Base-by-base conservation (phyloP, 1,140 invertebrate genomes). In the Triops longicaudatus region DNA sequence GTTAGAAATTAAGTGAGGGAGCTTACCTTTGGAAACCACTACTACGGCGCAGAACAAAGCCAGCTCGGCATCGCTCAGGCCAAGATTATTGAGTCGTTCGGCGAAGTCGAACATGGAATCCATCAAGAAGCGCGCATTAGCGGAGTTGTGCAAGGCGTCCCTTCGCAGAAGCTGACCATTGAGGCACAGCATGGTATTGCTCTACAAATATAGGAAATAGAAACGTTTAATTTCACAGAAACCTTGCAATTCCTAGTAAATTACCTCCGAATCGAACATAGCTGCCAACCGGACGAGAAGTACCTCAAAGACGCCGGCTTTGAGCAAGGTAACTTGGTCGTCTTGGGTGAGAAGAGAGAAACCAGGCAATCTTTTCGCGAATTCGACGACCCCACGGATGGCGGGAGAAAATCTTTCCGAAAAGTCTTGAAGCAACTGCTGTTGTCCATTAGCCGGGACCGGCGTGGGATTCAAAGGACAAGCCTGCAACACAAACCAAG, bases 71-170 rank as follows among this genome's bases (percentile, higher is more conserved):
- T 98, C 97, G 12, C 92, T 92, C 75, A 99, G 86, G 82, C 92
- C 89, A 82, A 98, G 89, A 9, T 90, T 89, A 83, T 98, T 97
- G 83, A 98, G 91, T 79, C 94, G 89, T 82, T 97, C 95, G 63
- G 96, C 94, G 85, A 99, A 97, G 82, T 98, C 97, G 84, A 98
- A 97, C 86, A 98, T 98, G 78, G 94, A 97, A 82, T 98, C 94
- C 85, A 98, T 92, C 37, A 99, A 89, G 83, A 97, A 98, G 80
- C 94, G 88, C 12, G 95, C 94, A 85, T 97, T 97, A 76, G 79
- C 79, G 75, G 90, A 92, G 82, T 92, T 92, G 84, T 94, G 92
- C 79, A 97, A 92, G 73, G 93, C 91, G 83, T 97, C 94, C 73
- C 93, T 88, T 81, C 94, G 92, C 82, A 96, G 89, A 79, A 97